A percentile compares a stretch with the other conserved stretches of the same genome.
Evolutionary conservation across 2,113 vertebrate species (phyloP).

Genomic region (Oreocharis arfaki): DNA sequence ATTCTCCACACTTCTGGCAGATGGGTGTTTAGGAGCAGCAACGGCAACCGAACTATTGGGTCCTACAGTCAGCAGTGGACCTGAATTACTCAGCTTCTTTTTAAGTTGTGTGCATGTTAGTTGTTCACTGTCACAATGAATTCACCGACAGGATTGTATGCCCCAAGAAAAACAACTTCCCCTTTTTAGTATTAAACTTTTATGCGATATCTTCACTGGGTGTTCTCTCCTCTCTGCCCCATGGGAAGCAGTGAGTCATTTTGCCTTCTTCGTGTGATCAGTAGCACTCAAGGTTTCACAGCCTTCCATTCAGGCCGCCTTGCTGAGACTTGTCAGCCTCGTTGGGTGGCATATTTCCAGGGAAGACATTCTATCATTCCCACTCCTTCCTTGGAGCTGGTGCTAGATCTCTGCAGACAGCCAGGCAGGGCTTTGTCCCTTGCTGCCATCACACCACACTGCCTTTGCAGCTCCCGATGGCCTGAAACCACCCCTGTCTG

Average conservation of each 20-base stretch:
- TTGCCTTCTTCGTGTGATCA: not conserved
- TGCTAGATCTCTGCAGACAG: not conserved
- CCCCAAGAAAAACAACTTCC: not conserved
- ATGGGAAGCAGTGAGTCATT: not conserved
- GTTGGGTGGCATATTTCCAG: not conserved
- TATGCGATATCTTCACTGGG: not conserved
- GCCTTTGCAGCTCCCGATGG: not conserved
- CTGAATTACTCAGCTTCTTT: not conserved
- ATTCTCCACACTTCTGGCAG: not conserved
- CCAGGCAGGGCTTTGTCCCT: not conserved
- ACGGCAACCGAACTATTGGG: not conserved
- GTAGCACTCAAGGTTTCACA: not conserved
- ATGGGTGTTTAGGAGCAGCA: not conserved
- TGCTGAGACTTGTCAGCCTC: not conserved
- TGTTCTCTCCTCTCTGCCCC: not conserved
- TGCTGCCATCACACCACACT: not conserved
- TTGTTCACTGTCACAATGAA: not conserved
- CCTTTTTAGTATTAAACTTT: not conserved
- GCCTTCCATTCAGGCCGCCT: not conserved
- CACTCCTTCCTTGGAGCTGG: not conserved
- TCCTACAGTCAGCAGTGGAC: not conserved
- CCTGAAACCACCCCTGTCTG: not conserved
- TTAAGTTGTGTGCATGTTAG: not conserved
- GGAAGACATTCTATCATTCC: not conserved
- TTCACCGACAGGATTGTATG: not conserved